These are phyloP conservation scores for Leptopilina drosophilae DNA, from an alignment of 2,888 invertebrate species.

Conservation along the genomic window DNA sequence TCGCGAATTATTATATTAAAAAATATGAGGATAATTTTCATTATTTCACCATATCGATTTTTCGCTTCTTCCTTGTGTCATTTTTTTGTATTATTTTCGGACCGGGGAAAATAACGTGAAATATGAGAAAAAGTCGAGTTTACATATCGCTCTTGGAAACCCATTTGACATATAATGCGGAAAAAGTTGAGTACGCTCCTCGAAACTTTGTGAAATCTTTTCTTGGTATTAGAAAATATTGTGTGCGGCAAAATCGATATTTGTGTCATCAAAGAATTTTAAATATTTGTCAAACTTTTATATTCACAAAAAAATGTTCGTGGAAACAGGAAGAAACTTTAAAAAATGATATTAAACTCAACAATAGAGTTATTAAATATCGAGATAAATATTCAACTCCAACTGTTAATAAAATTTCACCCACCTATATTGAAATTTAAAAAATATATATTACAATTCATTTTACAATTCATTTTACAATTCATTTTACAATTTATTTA, in stretches of 20 bases:
- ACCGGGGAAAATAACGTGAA: neutral
- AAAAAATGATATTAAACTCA: neutral
- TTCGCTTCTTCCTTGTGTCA: too few relatives aligned
- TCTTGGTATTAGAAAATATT: constrained; percentile 7
- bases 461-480: too few relatives aligned
- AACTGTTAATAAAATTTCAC: too few relatives aligned
- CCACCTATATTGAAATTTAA: too few relatives aligned
- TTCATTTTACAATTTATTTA: too few relatives aligned
- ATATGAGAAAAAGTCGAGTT: constrained; percentile 1
- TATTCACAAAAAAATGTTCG: neutral
- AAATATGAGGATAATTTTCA: too few relatives aligned
- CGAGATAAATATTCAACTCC: too few relatives aligned
- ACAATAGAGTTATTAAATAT: too few relatives aligned
- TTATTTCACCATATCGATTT: too few relatives aligned
- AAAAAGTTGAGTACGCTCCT: neutral
- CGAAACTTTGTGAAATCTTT: constrained; percentile 6
- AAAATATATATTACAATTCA: too few relatives aligned
- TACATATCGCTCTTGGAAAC: constrained; percentile 6
- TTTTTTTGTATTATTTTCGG: too few relatives aligned
- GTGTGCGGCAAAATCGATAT: neutral
- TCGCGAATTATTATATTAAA: too few relatives aligned
- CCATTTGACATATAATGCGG: constrained; percentile 11
- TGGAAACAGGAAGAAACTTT: neutral
- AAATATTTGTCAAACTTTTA: constrained; percentile 12
- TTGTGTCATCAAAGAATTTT: constrained; percentile 7